These are phyloP conservation scores for Eupsittula cactorum DNA, from an alignment of 2,113 vertebrate species.

Conservation along the genomic window DNA sequence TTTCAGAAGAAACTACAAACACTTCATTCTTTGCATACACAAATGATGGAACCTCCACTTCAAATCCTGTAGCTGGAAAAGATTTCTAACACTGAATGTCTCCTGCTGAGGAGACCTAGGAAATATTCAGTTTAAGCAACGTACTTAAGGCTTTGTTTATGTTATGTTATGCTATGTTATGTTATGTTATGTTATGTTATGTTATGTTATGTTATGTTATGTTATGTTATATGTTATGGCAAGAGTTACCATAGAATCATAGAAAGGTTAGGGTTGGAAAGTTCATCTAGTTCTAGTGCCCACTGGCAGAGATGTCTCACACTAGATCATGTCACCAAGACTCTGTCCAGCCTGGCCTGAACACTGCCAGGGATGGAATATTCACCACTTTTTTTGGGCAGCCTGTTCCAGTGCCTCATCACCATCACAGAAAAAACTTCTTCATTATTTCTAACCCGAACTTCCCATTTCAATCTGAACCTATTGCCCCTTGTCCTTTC, in stretches of 20 bases:
- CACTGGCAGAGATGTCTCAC: neutral
- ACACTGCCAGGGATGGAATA: neutral
- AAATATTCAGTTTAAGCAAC: fast-evolving
- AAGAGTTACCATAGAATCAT: neutral
- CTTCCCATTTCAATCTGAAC: neutral
- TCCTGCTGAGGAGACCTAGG: neutral
- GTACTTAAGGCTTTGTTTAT: neutral
- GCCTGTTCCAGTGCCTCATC: neutral
- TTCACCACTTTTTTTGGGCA: neutral
- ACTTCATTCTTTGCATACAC: neutral
- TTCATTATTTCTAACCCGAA: neutral
- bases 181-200: too few species aligned
- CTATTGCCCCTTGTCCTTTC: neutral
- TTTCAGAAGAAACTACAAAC: neutral
- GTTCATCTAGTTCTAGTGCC: neutral
- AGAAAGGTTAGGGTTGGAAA: neutral
- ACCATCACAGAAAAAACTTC: neutral
- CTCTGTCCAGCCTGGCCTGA: neutral
- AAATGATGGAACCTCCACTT: neutral
- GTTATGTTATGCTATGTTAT: too few species aligned
- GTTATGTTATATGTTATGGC: neutral
- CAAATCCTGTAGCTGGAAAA: neutral
- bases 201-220: too few species aligned
- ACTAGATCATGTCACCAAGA: neutral
- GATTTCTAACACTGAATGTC: neutral